These are phyloP conservation scores for Odontophorus gujanensis DNA, from an alignment of 2,113 vertebrate species.

Conservation along the genomic window DNA sequence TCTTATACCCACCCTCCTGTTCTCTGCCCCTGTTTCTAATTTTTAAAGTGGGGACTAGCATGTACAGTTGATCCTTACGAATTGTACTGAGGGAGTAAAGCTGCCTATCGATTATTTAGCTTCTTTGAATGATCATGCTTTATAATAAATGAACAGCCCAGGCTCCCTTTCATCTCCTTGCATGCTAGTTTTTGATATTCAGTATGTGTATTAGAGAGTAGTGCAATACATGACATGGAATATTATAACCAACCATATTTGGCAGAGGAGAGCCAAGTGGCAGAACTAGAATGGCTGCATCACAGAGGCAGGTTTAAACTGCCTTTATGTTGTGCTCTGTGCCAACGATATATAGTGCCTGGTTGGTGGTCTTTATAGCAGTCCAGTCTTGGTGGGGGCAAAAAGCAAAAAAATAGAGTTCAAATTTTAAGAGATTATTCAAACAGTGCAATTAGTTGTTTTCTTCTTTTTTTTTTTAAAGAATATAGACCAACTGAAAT, in stretches of 20 bases:
- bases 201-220: not conserved
- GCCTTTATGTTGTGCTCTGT: not conserved
- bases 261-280: not conserved
- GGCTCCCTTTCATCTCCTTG: slow-evolving; percentile 8
- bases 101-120: slow-evolving; percentile 8
- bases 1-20: slow-evolving; percentile 42
- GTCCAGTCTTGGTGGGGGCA: slow-evolving; percentile 29
- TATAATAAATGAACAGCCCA: not conserved
- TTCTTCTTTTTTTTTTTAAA: not conserved
- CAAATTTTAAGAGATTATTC: slow-evolving; percentile 35
- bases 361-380: slow-evolving; percentile 42
- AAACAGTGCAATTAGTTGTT: slow-evolving; percentile 17
- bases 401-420: slow-evolving; percentile 36
- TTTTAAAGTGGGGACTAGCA: slow-evolving; percentile 10
- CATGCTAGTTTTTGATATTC: not conserved
- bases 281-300: slow-evolving; percentile 9
- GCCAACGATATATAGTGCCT: not conserved
- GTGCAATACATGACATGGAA: not conserved
- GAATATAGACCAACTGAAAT: not conserved
- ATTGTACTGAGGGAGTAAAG: not conserved
- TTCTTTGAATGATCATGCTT: slow-evolving; percentile 28
- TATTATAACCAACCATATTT: not conserved
- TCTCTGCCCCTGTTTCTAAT: slow-evolving; percentile 13
- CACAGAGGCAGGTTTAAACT: slow-evolving; percentile 15
- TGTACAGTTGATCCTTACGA: not conserved